phyloP scores from a whole-genome alignment of 2,113 vertebrate genomes.

The Lepus americanus region DNA sequence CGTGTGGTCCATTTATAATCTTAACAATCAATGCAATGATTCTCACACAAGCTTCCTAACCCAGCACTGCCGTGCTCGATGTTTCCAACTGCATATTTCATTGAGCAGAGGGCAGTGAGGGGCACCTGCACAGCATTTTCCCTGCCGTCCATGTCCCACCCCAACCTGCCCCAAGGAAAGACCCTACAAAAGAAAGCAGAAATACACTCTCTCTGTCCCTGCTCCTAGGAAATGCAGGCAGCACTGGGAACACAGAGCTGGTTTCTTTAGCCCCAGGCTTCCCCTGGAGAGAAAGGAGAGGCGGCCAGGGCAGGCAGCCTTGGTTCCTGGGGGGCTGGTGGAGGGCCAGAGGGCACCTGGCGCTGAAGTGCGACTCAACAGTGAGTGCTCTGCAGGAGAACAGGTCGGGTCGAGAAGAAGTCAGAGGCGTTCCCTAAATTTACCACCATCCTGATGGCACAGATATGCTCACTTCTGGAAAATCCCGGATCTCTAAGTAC shows the following conservation, averaged over 20 bases:
- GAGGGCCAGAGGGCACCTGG: background rate
- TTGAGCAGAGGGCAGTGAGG: background rate
- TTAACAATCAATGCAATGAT: background rate
- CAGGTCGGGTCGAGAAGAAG: background rate
- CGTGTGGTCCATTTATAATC: background rate
- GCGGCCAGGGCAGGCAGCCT: background rate
- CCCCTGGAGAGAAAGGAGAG: background rate
- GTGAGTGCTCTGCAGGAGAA: background rate
- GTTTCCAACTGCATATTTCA: too few species aligned
- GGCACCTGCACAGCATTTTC: rapidly evolving
- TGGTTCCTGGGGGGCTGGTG: background rate
- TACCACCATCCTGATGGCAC: rapidly evolving
- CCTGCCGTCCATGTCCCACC: too few species aligned
- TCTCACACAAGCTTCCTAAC: background rate
- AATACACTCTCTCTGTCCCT: rapidly evolving
- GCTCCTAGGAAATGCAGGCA: background rate
- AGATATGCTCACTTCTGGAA: background rate
- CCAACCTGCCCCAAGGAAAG: background rate
- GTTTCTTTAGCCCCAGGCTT: background rate
- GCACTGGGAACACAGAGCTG: background rate
- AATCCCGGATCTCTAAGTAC: background rate
- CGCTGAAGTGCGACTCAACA: background rate
- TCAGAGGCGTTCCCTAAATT: background rate
- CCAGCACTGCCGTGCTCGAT: background rate
- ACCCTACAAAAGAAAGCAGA: background rate